A percentile compares a stretch with the other conserved stretches of the same genome.
Conservation (phyloP, 2,888 invertebrate species). For the Lepidochrysops patricia region DNA sequence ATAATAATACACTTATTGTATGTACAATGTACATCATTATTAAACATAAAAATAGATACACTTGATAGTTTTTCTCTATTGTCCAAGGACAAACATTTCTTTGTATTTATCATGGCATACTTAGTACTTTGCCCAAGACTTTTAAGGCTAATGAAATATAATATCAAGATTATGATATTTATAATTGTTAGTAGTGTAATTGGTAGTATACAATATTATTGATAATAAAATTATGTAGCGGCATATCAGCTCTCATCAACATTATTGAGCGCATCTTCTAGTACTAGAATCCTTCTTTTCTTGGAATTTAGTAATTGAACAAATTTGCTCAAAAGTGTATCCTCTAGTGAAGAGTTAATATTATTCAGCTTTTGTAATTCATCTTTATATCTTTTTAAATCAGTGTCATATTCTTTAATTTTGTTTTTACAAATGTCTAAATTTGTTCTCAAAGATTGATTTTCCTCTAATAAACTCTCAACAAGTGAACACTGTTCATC, state of each 20-base stretch:
- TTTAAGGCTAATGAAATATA: no score
- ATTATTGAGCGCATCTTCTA: constrained; percentile 43
- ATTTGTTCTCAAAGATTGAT: constrained; percentile 29
- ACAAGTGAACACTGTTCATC: constrained; percentile 36
- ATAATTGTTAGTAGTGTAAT: no score
- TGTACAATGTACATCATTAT: no score
- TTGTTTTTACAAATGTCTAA: constrained; percentile 27
- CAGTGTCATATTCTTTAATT: constrained; percentile 28
- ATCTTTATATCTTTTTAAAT: constrained; percentile 36
- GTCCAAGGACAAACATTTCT: no score
- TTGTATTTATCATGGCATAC: no score
- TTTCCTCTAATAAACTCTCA: constrained; percentile 43
- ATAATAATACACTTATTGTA: no score
- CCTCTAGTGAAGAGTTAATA: constrained; percentile 41
- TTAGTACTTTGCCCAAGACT: no score
- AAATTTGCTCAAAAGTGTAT: constrained; percentile 51
- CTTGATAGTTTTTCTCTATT: no score
- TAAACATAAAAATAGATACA: no score
- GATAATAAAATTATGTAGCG: no score
- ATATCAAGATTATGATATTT: no score
- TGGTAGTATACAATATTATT: no score
- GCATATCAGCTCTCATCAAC: constrained; percentile 1
- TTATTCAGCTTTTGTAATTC: constrained; percentile 43
- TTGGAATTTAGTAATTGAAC: constrained; percentile 50
- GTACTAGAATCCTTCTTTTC: constrained; percentile 45